These are phyloP conservation scores for Clytia hemisphaerica DNA, from an alignment of 30 jellyfish, hydroid and myxozoan species.

Conservation along the genomic window DNA sequence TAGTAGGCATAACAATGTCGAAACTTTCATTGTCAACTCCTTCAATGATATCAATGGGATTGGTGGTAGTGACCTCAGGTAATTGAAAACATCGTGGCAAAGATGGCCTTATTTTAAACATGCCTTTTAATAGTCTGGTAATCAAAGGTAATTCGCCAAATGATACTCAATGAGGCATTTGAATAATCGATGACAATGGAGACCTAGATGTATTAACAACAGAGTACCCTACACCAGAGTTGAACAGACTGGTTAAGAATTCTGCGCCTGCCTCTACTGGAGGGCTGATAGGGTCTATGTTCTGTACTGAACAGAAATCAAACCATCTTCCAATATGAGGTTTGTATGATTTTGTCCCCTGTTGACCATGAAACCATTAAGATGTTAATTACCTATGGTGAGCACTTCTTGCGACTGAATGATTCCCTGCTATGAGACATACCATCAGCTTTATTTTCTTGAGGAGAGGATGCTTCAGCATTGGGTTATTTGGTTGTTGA, in stretches of 20 bases:
- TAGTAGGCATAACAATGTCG: neutral
- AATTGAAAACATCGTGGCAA: no score
- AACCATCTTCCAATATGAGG: no score
- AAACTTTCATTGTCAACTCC: neutral
- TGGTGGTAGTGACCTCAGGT: no score
- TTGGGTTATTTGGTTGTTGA: conserved; percentile 13
- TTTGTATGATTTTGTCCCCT: no score
- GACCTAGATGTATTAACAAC: conserved; percentile 10
- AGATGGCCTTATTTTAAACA: no score
- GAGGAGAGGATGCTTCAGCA: conserved; percentile 1
- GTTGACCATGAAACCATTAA: no score
- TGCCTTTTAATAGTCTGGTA: no score
- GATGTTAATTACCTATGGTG: no score
- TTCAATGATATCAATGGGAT: no score
- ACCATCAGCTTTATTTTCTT: conserved; percentile 2
- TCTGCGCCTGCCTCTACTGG: conserved; percentile 1
- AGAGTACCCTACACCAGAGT: conserved; percentile 10
- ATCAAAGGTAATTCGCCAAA: no score
- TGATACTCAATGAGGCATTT: no score
- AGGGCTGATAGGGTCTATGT: conserved; percentile 4
- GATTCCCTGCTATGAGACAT: neutral
- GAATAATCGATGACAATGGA: conserved; percentile 4
- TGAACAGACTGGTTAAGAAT: neutral
- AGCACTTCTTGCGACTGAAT: no score
- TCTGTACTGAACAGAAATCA: neutral